Conservation (phyloP, 2,888 invertebrate genomes). For the Antitype chi region DNA sequence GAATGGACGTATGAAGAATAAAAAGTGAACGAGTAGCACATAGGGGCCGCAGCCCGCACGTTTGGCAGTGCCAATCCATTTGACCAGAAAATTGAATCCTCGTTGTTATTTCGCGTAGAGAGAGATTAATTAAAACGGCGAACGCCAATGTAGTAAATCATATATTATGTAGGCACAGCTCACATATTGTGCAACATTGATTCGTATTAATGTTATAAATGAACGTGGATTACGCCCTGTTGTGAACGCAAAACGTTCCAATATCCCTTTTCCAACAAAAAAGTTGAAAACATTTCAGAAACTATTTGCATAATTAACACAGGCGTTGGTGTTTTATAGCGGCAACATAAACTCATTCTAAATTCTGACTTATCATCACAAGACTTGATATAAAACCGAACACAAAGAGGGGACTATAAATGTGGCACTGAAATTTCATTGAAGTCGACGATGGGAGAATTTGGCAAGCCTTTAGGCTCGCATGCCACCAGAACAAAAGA, state of each 20-base stretch:
- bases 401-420: slow-evolving; percentile 76
- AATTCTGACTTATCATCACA: slow-evolving; percentile 68
- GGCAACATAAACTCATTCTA: slow-evolving; percentile 67
- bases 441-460: slow-evolving; percentile 76
- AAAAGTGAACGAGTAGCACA: slow-evolving; percentile 59
- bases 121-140: slow-evolving; percentile 80
- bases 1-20: slow-evolving; percentile 54
- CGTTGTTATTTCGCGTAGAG: slow-evolving; percentile 77
- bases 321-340: slow-evolving; percentile 47
- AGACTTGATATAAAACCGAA: slow-evolving; percentile 74
- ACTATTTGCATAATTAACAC: slow-evolving; percentile 52
- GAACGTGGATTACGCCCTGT: slow-evolving; percentile 27
- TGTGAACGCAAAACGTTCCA: slow-evolving; percentile 23
- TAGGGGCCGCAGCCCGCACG: slow-evolving; percentile 65
- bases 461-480: slow-evolving; percentile 78
- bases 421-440: slow-evolving; percentile 80
- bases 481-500: slow-evolving; percentile 84
- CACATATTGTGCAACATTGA: slow-evolving; percentile 35
- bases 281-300: slow-evolving; percentile 33
- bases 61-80: slow-evolving; percentile 76
- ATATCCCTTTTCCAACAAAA: slow-evolving; percentile 21
- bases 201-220: slow-evolving; percentile 44
- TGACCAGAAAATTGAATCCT: slow-evolving; percentile 84
- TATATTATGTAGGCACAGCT: slow-evolving; percentile 44
- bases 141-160: slow-evolving; percentile 68